Percentiles rank a stretch among this genome's conserved stretches.
Conservation (phyloP, 1,140 invertebrate species). For the Lepidostoma basale region DNA sequence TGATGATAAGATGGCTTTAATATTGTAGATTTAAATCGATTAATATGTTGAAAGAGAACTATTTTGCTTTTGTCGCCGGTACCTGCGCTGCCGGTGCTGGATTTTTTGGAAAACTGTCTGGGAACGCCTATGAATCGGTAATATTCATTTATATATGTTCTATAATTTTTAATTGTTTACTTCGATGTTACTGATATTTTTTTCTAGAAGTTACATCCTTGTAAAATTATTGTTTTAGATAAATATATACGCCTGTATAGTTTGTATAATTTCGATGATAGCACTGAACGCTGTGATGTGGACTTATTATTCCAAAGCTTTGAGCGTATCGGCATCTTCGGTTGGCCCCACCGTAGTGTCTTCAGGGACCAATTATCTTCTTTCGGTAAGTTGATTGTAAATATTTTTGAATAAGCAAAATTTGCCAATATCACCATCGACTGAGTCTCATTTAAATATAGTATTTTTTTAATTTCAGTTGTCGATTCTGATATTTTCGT, state of each 20-base stretch:
- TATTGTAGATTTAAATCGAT: too few relatives aligned
- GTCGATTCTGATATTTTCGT: not conserved
- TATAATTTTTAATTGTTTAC: too few relatives aligned
- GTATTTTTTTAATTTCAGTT: not conserved
- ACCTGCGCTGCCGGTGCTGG: conserved; percentile 55
- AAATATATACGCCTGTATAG: conserved; percentile 47
- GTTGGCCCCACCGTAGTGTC: conserved; percentile 66
- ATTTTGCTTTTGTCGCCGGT: conserved; percentile 52
- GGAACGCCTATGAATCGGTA: conserved; percentile 41
- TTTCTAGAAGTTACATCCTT: too few relatives aligned
- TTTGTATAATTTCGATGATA: conserved; percentile 61
- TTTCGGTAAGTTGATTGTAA: conserved; percentile 61
- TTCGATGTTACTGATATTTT: not conserved
- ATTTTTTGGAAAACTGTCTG: conserved; percentile 56
- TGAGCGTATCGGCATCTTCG: conserved; percentile 63
- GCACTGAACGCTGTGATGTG: conserved; percentile 64
- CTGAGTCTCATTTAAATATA: not conserved
- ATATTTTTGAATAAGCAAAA: not conserved
- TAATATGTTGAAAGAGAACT: conserved; percentile 27
- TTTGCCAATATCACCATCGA: not conserved
- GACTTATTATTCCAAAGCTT: conserved; percentile 65
- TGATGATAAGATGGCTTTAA: too few relatives aligned
- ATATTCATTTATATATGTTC: not conserved
- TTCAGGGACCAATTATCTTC: conserved; percentile 66
- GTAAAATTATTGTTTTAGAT: conserved; percentile 23